Conservation (phyloP, 2,113 vertebrate species). For the Symphodus melops region DNA sequence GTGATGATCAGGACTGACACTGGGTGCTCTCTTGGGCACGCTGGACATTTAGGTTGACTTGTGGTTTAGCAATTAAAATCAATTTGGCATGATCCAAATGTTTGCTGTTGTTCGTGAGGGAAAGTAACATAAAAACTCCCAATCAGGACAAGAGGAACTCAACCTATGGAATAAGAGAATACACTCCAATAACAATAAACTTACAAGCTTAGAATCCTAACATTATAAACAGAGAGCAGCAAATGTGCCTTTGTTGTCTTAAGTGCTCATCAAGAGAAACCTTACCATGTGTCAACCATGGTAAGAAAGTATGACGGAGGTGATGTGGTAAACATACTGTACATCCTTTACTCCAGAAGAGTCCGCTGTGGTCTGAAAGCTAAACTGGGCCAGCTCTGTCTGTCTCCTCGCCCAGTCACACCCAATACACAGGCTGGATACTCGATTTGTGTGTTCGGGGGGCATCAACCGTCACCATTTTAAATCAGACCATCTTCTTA, state of each 20-base stretch:
- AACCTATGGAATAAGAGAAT: constrained; percentile 41
- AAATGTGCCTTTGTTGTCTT: constrained; percentile 50
- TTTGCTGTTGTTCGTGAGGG: constrained; percentile 15
- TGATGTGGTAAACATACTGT: constrained; percentile 38
- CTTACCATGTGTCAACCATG: constrained; percentile 29
- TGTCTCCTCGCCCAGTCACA: constrained; percentile 17
- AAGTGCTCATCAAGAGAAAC: constrained; percentile 10
- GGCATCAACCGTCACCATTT: constrained; percentile 10
- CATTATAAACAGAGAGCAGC: constrained; percentile 53
- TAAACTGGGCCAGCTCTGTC: constrained; percentile 21
- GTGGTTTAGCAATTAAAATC: constrained; percentile 11
- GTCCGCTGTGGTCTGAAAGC: constrained; percentile 24
- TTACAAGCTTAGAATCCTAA: constrained; percentile 39
- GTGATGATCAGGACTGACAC: background rate
- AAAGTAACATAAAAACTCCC: constrained; percentile 1
- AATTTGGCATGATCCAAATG: constrained; percentile 6
- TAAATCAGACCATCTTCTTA: constrained; percentile 9
- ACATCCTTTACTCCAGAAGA: constrained; percentile 39
- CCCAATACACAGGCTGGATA: background rate
- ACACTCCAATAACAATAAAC: constrained; percentile 40
- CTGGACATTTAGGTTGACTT: background rate
- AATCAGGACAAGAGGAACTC: constrained; percentile 38
- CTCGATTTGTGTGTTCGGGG: constrained; percentile 1
- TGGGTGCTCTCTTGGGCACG: constrained; percentile 8
- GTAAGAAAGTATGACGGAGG: constrained; percentile 10